Percentiles rank a stretch among this genome's conserved stretches.
Conservation (phyloP, 2,113 vertebrate genomes). For the Nanorana parkeri region DNA sequence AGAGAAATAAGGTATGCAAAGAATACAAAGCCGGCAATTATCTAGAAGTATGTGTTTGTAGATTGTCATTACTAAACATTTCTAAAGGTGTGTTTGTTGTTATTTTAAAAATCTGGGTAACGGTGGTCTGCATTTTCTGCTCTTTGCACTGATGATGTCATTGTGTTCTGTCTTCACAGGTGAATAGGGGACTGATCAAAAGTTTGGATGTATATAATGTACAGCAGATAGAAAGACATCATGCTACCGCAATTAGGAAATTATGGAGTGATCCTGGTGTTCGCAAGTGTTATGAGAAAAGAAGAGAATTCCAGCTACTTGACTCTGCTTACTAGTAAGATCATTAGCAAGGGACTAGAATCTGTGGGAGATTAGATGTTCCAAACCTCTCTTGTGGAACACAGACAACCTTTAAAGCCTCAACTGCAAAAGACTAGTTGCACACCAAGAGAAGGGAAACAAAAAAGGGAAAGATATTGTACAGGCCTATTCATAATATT, state of each 20-base stretch:
- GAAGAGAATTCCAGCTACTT: slow-evolving; percentile 85
- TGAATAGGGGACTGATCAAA: slow-evolving; percentile 74
- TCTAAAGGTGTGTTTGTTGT: too few relatives aligned
- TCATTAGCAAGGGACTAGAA: not conserved
- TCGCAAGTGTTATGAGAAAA: slow-evolving; percentile 79
- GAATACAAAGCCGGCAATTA: too few relatives aligned
- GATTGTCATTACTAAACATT: too few relatives aligned
- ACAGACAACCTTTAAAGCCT: not conserved
- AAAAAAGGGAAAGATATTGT: too few relatives aligned
- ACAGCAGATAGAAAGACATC: slow-evolving; percentile 66
- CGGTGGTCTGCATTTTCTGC: too few relatives aligned
- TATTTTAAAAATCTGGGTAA: too few relatives aligned
- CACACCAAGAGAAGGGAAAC: too few relatives aligned
- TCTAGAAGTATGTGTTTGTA: too few relatives aligned
- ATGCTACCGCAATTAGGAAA: slow-evolving; percentile 69
- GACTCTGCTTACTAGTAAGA: slow-evolving; percentile 91
- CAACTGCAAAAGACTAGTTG: too few relatives aligned
- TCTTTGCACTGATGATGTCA: not conserved
- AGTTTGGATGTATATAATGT: slow-evolving; percentile 76
- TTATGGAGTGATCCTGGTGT: slow-evolving; percentile 83
- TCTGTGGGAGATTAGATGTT: not conserved
- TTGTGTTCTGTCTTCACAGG: slow-evolving; percentile 63
- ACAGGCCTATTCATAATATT: too few relatives aligned
- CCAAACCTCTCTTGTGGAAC: not conserved
- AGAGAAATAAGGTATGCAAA: too few relatives aligned